Percentiles rank a stretch among this genome's conserved stretches.
Conservation (phyloP, 2,888 invertebrate species). For the Eupithecia subumbrata region DNA sequence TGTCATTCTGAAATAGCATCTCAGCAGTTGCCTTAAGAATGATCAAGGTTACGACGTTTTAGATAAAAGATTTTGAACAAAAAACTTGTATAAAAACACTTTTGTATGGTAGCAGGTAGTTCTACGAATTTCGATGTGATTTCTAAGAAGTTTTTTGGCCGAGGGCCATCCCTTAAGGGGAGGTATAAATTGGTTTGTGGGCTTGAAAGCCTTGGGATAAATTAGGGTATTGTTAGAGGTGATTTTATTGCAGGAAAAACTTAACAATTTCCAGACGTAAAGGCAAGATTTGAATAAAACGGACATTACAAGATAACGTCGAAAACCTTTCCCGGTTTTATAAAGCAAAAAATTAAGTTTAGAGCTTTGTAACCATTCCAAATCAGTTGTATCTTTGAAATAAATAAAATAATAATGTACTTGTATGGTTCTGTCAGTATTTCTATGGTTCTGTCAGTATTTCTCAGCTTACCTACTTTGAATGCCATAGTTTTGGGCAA, state of each 20-base stretch:
- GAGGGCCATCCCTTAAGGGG: slow-evolving; percentile 49
- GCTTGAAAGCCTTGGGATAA: slow-evolving; percentile 41
- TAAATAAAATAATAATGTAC: too few species aligned
- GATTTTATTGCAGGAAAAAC: slow-evolving; percentile 18
- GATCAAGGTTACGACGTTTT: slow-evolving; percentile 8
- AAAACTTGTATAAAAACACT: slow-evolving; percentile 46
- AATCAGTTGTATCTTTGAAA: background rate
- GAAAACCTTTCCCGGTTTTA: background rate
- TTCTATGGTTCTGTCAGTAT: too few species aligned
- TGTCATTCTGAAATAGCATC: slow-evolving; percentile 4
- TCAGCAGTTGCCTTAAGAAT: slow-evolving; percentile 9
- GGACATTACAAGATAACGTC: slow-evolving; percentile 20
- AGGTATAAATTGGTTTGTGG: slow-evolving; percentile 47
- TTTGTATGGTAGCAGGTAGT: slow-evolving; percentile 64
- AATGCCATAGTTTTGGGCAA: too few species aligned
- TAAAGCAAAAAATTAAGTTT: background rate
- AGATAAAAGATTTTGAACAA: slow-evolving; percentile 40
- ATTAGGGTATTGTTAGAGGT: slow-evolving; percentile 38
- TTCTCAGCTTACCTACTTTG: too few species aligned
- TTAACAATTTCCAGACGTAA: background rate
- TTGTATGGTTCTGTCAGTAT: too few species aligned
- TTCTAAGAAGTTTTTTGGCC: slow-evolving; percentile 64
- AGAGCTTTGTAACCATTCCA: background rate
- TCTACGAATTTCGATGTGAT: slow-evolving; percentile 59
- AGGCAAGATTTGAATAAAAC: slow-evolving; percentile 13